Percentiles rank a stretch among this genome's conserved stretches.
These are phyloP conservation scores for Leptodirus hochenwartii DNA, from an alignment of 2,888 invertebrate genomes.

Conservation along the genomic window DNA sequence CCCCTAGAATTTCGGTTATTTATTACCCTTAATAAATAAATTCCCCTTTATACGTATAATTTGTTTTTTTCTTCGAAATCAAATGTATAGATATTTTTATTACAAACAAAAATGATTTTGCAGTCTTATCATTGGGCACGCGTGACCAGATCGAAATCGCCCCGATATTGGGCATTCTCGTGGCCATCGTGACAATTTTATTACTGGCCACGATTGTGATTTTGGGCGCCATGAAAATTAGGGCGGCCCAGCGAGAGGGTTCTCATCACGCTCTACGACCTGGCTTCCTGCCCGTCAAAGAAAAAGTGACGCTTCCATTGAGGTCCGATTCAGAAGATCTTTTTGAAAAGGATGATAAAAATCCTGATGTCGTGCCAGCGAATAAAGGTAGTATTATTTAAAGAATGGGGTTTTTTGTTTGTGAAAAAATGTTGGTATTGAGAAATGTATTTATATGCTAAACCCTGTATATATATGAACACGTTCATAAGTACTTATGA, in stretches of 20 bases:
- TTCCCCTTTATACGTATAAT: too few relatives aligned
- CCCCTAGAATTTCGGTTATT: too few relatives aligned
- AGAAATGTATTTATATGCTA: constrained; percentile 10
- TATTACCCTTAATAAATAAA: too few relatives aligned
- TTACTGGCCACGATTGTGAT: constrained; percentile 44
- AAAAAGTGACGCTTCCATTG: constrained; percentile 48
- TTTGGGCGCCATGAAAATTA: constrained; percentile 38
- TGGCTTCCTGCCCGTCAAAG: constrained; percentile 39
- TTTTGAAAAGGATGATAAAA: constrained; percentile 65
- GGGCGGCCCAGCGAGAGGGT: constrained; percentile 35
- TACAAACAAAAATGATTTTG: too few relatives aligned
- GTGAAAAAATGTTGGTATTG: too few relatives aligned
- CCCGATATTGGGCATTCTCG: constrained; percentile 42
- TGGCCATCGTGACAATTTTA: constrained; percentile 50
- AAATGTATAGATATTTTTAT: too few relatives aligned
- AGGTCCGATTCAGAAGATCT: constrained; percentile 46
- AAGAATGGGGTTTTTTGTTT: constrained; percentile 2
- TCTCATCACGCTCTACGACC: constrained; percentile 34
- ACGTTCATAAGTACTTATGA: too few relatives aligned
- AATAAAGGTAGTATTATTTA: constrained; percentile 52
- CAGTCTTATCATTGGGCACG: constrained; percentile 30
- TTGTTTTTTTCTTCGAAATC: too few relatives aligned
- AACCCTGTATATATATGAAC: too few relatives aligned
- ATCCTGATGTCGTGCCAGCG: constrained; percentile 75
- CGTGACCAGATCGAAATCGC: constrained; percentile 34